These are phyloP conservation scores for Drosophila stalkeri DNA, from an alignment of 2,888 invertebrate species.

Conservation along the genomic window DNA sequence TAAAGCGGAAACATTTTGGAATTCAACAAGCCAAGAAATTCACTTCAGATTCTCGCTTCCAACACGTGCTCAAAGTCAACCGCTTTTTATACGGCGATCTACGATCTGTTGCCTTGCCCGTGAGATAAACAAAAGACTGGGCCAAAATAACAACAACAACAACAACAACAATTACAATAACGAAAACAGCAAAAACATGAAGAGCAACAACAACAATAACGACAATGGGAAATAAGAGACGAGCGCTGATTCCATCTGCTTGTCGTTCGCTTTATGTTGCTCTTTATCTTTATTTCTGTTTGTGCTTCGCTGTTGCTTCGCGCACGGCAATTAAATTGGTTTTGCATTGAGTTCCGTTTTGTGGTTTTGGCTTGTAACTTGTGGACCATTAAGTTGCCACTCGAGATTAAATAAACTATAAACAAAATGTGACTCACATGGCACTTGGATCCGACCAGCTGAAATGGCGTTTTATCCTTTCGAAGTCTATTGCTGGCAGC, in stretches of 20 bases:
- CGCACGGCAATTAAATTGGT: constrained; percentile 24
- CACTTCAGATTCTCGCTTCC: constrained; percentile 52
- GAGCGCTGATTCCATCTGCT: constrained; percentile 17
- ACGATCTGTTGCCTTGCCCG: neutral
- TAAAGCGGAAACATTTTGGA: constrained; percentile 23
- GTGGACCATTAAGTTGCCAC: constrained; percentile 30
- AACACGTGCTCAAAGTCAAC: constrained; percentile 56
- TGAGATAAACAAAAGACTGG: constrained; percentile 41
- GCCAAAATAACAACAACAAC: constrained; percentile 19
- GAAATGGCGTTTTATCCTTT: constrained; percentile 83
- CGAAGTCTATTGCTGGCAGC: constrained; percentile 76
- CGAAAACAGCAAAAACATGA: neutral
- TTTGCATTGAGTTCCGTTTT: constrained; percentile 46
- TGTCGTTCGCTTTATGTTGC: constrained; percentile 12
- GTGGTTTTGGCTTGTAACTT: constrained; percentile 16
- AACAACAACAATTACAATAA: neutral
- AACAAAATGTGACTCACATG: constrained; percentile 77
- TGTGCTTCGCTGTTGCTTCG: constrained; percentile 10
- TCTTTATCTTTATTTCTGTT: constrained; percentile 1
- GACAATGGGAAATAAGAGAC: constrained; percentile 17
- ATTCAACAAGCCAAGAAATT: constrained; percentile 19
- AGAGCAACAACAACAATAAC: neutral
- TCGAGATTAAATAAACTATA: neutral
- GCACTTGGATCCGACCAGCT: constrained; percentile 84
- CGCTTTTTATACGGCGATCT: constrained; percentile 19